Percentiles rank a stretch among this genome's conserved stretches.
Conservation (phyloP, 2,797 vertebrate species). For the Toxotes lorentzi region DNA sequence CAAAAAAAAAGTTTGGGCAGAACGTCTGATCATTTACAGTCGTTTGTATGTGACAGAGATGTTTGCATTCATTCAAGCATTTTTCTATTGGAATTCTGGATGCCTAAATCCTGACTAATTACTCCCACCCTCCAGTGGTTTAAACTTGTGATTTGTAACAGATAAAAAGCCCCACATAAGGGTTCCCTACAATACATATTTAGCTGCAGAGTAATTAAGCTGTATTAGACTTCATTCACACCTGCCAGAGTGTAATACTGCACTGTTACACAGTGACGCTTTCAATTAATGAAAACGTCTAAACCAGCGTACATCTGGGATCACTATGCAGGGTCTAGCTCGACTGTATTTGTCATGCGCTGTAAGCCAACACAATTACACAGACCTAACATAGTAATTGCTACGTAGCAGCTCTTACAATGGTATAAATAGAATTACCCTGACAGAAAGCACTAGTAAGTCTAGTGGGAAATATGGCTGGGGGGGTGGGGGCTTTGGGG, state of each 20-base stretch:
- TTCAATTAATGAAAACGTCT: slow-evolving; percentile 84
- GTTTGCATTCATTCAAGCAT: slow-evolving; percentile 53
- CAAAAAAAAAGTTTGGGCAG: slow-evolving; percentile 67
- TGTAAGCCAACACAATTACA: slow-evolving; percentile 83
- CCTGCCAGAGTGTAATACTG: slow-evolving; percentile 83
- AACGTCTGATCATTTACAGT: slow-evolving; percentile 67
- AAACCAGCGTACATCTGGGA: slow-evolving; percentile 75
- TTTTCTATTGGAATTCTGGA: slow-evolving; percentile 66
- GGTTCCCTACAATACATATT: slow-evolving; percentile 76
- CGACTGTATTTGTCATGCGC: slow-evolving; percentile 82
- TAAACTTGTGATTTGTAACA: slow-evolving; percentile 79
- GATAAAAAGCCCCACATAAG: slow-evolving; percentile 77
- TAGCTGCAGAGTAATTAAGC: slow-evolving; percentile 84
- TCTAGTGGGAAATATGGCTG: slow-evolving; percentile 54
- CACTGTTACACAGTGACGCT: slow-evolving; percentile 81
- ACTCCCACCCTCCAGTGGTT: slow-evolving; percentile 76
- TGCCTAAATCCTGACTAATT: slow-evolving; percentile 76
- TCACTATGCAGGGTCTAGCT: slow-evolving; percentile 71
- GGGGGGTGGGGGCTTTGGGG: background rate
- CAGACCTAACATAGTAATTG: slow-evolving; percentile 79
- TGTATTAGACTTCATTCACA: slow-evolving; percentile 85
- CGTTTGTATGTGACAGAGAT: slow-evolving; percentile 55
- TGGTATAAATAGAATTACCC: slow-evolving; percentile 80
- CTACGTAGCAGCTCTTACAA: slow-evolving; percentile 74
- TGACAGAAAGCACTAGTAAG: slow-evolving; percentile 67